Evolutionary conservation across 2,888 invertebrate genomes (phyloP).

Genomic region (Carabus problematicus): DNA sequence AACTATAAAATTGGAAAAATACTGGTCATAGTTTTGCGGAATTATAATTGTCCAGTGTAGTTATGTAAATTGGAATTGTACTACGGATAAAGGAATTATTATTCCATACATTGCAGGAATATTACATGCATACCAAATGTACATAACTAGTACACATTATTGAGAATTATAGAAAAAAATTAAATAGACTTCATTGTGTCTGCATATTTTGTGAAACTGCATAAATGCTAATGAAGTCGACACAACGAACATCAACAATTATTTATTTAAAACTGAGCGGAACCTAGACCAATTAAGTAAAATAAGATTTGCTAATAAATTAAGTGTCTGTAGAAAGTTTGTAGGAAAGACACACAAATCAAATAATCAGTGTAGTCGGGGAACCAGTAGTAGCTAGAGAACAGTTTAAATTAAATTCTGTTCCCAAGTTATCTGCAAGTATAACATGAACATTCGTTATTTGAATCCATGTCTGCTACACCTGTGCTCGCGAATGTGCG

Average conservation of each 20-base stretch:
- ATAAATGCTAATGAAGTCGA: conserved; percentile 11
- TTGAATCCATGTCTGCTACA: conserved; percentile 16
- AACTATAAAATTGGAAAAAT: neutral
- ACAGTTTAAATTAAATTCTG: conserved; percentile 40
- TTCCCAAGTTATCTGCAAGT: conserved; percentile 33
- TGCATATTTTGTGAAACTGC: neutral
- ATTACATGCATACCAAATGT: too few species aligned
- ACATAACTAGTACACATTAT: too few species aligned
- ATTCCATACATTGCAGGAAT: neutral
- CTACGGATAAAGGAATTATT: too few species aligned
- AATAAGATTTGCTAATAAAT: conserved; percentile 40
- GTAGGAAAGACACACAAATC: conserved; percentile 40
- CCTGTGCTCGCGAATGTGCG: neutral
- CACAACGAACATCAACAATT: conserved; percentile 2
- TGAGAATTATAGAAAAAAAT: neutral
- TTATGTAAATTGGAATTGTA: too few species aligned
- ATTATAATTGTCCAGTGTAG: too few species aligned
- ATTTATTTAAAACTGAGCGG: conserved; percentile 11
- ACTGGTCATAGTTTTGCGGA: neutral
- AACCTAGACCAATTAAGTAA: conserved; percentile 33
- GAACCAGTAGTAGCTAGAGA: conserved; percentile 15
- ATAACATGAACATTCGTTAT: conserved; percentile 19
- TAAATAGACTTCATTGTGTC: neutral
- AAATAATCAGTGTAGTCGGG: conserved; percentile 35
- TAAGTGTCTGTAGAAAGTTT: conserved; percentile 34